Base-by-base conservation (phyloP, 2,888 invertebrate species). In the Sinopyrophorus schimmeli region DNA sequence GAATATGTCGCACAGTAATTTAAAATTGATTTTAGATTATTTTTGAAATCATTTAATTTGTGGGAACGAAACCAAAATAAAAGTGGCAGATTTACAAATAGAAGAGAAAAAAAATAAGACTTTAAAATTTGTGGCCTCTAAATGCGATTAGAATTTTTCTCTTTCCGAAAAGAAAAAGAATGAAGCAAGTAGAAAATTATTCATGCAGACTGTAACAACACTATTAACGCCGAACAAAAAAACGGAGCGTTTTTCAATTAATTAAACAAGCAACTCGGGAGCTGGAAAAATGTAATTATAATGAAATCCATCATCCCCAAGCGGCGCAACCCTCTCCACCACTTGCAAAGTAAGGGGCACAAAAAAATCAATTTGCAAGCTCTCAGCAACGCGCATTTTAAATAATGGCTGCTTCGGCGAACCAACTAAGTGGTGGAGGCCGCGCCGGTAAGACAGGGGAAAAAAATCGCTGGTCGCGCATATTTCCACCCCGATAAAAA, bases 321-420 rank as follows among this genome's bases (percentile, higher is more conserved):
- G 60, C 59, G 54, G 53, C 52, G 51, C 47, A 44, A 52, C 55
- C 56, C 48, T 43, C 52, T 52, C 31, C 38, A 44, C 30, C 41
- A 31, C 57, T 55, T 59, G 54, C 57, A 58, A 44, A 50, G 42
- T 31, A 47, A 47, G 55, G 63, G 57, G 58, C 63, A 65, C 63
- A 63, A 66, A 68, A 68, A 67, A 71, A 68, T 67, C 68, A 69
- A 69, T 69, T 69, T 68, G 65, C 67, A 65, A 61, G 65, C 66
- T 67, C 65, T 67, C 68, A 60, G 64, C 66, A 64, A 62, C 65
- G 64, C 64, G 69, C 65, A 68, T 67, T 68, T 68, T 67, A 65
- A 69, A 68, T 68, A 69, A 68, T 64, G 66, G 64, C 64, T 62
- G 59, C 49, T 49, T 51, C 60, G 61, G 63, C 49, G 41, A 55